A percentile compares a stretch with the other conserved stretches of the same genome.
Conservation (phyloP, 2,888 invertebrate genomes). For the Nudaria mundana region DNA sequence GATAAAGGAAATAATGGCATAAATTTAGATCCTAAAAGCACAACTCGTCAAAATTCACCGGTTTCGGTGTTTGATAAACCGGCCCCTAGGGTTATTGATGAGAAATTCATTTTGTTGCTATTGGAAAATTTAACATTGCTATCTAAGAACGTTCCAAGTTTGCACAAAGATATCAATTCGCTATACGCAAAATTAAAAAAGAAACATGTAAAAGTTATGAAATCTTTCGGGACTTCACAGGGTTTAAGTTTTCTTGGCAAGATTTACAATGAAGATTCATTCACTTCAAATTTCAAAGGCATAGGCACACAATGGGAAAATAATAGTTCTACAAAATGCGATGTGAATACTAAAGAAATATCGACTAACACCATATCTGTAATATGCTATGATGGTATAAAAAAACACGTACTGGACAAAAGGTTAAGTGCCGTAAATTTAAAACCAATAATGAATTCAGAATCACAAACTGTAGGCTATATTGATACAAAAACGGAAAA, state of each 20-base stretch:
- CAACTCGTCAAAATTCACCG: slow-evolving; percentile 8
- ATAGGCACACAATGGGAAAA: slow-evolving; percentile 38
- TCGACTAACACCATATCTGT: slow-evolving; percentile 14
- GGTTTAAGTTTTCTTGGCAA: slow-evolving; percentile 56
- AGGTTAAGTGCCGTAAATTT: slow-evolving; percentile 19
- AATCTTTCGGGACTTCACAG: slow-evolving; percentile 35
- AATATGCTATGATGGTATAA: slow-evolving; percentile 3
- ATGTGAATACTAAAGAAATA: slow-evolving; percentile 2
- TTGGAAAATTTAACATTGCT: slow-evolving; percentile 57
- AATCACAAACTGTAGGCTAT: slow-evolving; percentile 15
- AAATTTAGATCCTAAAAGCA: slow-evolving; percentile 10
- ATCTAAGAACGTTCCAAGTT: slow-evolving; percentile 48
- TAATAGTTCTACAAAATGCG: background rate
- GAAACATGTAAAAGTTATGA: slow-evolving; percentile 47
- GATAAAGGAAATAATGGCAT: slow-evolving; percentile 28
- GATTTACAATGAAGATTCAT: slow-evolving; percentile 50
- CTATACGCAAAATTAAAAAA: slow-evolving; percentile 52
- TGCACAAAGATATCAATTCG: slow-evolving; percentile 56
- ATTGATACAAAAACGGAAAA: background rate
- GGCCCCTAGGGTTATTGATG: slow-evolving; percentile 52
- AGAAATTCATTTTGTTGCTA: slow-evolving; percentile 58
- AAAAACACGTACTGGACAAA: slow-evolving; percentile 12
- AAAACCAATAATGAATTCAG: slow-evolving; percentile 3
- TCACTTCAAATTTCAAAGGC: slow-evolving; percentile 28
- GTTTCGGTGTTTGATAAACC: slow-evolving; percentile 37